Conservation (phyloP, 2,113 vertebrate genomes). For the Manacus vitellinus region DNA sequence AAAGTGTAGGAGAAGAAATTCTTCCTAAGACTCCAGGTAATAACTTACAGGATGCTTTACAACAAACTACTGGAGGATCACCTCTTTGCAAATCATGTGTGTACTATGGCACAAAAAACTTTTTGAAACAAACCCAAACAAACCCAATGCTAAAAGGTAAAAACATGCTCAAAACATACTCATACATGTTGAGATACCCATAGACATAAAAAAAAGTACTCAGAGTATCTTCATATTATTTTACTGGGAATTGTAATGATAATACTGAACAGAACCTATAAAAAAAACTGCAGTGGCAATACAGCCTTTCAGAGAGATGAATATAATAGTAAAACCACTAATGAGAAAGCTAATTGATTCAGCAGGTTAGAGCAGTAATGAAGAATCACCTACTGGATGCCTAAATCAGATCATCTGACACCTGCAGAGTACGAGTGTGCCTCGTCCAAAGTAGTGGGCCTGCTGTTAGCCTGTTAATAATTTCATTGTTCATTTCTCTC, state of each 20-base stretch:
- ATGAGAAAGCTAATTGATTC: slow-evolving; percentile 55
- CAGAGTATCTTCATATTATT: background rate
- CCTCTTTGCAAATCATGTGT: background rate
- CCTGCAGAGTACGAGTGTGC: slow-evolving; percentile 27
- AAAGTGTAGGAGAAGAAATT: background rate
- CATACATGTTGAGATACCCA: background rate
- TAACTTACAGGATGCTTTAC: background rate
- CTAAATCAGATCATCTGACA: slow-evolving; percentile 54
- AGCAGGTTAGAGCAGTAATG: slow-evolving; percentile 51
- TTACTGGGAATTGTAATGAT: background rate
- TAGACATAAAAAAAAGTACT: background rate
- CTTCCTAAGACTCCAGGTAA: background rate
- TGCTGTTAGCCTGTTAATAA: slow-evolving; percentile 41
- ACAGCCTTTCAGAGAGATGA: background rate
- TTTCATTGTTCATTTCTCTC: slow-evolving; percentile 29
- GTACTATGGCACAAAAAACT: accelerated
- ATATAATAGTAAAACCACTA: background rate
- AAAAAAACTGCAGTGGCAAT: background rate
- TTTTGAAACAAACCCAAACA: background rate
- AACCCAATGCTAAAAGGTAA: background rate
- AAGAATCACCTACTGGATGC: slow-evolving; percentile 39
- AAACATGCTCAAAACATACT: background rate
- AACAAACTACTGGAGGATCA: background rate
- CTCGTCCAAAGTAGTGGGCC: slow-evolving; percentile 26
- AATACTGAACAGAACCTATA: background rate